Evolutionary conservation across 2,113 vertebrate species (phyloP), one percentile per base, ranked within the genome.

Genomic region (Probosciger aterrimus): DNA sequence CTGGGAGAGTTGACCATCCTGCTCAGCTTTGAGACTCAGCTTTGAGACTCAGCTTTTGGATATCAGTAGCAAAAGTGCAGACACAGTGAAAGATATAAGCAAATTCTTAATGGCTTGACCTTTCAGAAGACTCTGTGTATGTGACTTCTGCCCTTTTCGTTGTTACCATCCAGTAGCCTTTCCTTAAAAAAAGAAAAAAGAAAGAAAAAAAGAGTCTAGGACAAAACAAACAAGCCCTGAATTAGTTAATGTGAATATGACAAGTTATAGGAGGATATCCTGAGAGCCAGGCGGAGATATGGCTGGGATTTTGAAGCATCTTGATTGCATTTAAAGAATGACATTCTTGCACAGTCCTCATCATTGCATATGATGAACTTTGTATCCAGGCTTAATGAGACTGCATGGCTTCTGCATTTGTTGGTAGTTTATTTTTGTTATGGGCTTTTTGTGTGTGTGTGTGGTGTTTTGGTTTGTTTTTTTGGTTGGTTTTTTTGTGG

Each of bases 51-150:
- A 53, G 63, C 44, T 93, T 88, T 93, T 79, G 8, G 3, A 25
- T 86, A 82, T 57, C 69, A 47, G 35, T 44, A 84, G 59, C 60
- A 71, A 52, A 88, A 84, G 65, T 65, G 35, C 50, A 92, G 89
- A 28, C 52, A 78, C 33, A 50, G 11, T 46, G 68, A 90, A 78
- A 49, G 27, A 57, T 84, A 67, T 87, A 95, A 95, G 73, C 27
- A 95, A 92, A 96, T 89, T 91, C 83, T 76, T 92, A 93, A 93
- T 68, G 91, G 90, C 65, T 93, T 95, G 95, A 96, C 95, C 95
- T 97, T 97, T 97, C 47, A 76, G 65, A 82, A 84, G 43, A 86
- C 52, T 78, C 43, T 88, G n/a, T 78, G 77, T 95, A 78, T 3
- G 62, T 89, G 94, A 86, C 95, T 95, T 96, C 89, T 92, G 80